A percentile compares a stretch with the other conserved stretches of the same genome.
phyloP scores from a whole-genome alignment of 2,113 vertebrate genomes.

The Lucifuga dentata region DNA sequence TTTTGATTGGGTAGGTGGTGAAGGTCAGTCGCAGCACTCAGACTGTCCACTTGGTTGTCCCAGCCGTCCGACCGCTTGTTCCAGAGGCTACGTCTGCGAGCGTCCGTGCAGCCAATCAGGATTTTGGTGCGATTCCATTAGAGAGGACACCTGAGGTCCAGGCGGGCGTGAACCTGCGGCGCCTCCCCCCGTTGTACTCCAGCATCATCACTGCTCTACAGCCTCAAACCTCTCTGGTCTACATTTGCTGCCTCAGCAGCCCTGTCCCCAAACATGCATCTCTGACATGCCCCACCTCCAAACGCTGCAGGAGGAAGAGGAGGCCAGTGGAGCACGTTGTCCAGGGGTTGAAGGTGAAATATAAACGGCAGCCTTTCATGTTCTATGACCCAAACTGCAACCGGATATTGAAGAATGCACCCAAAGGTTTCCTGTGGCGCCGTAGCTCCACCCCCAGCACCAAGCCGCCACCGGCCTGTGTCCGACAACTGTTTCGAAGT shows the following conservation, averaged over 20 bases:
- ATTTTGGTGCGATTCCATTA: constrained; percentile 7
- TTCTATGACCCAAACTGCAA: constrained; percentile 87
- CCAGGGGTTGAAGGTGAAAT: constrained; percentile 82
- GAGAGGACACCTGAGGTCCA: constrained; percentile 82
- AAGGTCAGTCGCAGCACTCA: constrained; percentile 91
- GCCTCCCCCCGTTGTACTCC: constrained; percentile 82
- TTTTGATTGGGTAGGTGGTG: constrained; percentile 72
- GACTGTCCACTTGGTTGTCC: constrained; percentile 80
- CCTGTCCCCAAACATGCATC: constrained; percentile 58
- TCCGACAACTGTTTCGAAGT: constrained; percentile 86
- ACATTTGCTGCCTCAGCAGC: constrained; percentile 85
- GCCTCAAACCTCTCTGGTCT: constrained; percentile 85
- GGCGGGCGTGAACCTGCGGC: constrained; percentile 76
- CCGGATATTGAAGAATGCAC: constrained; percentile 82
- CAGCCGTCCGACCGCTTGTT: constrained; percentile 79
- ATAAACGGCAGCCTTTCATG: constrained; percentile 84
- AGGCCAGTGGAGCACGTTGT: constrained; percentile 76
- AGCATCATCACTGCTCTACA: constrained; percentile 87
- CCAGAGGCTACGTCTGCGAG: constrained; percentile 37
- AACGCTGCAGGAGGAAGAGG: constrained; percentile 72
- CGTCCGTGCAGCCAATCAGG: constrained; percentile 23
- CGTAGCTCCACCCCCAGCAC: constrained; percentile 49
- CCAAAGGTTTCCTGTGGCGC: constrained; percentile 61
- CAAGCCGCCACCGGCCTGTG: constrained; percentile 34
- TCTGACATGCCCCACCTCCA: constrained; percentile 38